Conservation (phyloP, 2,113 vertebrate genomes). For the Pseudopodoces humilis region DNA sequence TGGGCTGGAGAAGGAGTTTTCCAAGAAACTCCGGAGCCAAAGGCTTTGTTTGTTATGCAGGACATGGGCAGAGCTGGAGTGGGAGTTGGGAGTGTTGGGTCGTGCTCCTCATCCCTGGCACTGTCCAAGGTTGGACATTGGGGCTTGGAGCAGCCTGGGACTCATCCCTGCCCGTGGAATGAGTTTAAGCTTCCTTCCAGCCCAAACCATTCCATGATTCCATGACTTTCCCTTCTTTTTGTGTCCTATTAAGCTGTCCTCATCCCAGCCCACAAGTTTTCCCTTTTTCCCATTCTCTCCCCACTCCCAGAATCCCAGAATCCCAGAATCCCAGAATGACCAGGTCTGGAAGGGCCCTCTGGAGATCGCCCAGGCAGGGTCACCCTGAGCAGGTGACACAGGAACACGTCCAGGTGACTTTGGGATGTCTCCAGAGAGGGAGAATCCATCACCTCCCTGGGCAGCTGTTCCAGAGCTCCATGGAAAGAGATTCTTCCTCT, state of each 20-base stretch:
- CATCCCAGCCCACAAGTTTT: not conserved
- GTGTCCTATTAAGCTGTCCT: not conserved
- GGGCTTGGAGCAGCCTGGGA: not conserved
- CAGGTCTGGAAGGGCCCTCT: not conserved
- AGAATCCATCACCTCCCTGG: not conserved
- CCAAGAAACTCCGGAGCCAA: not conserved
- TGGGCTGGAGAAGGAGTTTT: not conserved
- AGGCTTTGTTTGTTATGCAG: not conserved
- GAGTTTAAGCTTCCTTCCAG: not conserved
- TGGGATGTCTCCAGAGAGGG: not conserved
- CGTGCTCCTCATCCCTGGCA: not conserved
- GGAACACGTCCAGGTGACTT: not conserved
- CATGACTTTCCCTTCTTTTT: not conserved
- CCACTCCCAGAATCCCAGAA: too few species aligned
- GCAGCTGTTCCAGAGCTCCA: not conserved
- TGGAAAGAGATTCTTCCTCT: not conserved
- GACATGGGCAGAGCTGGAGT: not conserved
- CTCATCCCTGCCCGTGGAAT: not conserved
- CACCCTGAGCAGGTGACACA: not conserved
- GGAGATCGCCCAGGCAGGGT: not conserved
- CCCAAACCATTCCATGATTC: not conserved
- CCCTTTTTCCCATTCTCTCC: not conserved
- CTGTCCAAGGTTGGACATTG: fast-evolving
- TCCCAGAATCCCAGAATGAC: not conserved
- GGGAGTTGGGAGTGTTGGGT: not conserved